These are phyloP conservation scores for Albula goreensis DNA, from an alignment of 2,113 vertebrate genomes.

Conservation along the genomic window DNA sequence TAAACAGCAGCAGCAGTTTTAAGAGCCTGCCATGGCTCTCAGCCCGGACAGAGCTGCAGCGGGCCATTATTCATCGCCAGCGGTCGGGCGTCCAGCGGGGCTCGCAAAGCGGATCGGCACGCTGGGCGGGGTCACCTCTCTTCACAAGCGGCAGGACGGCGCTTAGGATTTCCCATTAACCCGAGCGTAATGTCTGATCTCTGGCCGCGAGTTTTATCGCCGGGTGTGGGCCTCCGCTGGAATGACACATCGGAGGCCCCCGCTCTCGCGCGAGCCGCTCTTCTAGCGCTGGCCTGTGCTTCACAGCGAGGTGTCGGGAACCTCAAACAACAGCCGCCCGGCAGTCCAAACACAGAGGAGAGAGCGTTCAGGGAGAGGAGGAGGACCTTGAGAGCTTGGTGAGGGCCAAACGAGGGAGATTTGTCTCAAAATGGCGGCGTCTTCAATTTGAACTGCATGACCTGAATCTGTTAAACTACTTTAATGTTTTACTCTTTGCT, in stretches of 20 bases:
- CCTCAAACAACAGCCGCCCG: slow-evolving; percentile 9
- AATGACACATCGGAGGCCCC: not conserved
- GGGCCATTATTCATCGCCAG: not conserved
- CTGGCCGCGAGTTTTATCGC: slow-evolving; percentile 18
- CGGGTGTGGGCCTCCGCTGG: not conserved
- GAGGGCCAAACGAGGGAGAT: not conserved
- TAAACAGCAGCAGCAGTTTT: not conserved
- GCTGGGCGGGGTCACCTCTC: not conserved
- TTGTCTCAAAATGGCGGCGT: not conserved
- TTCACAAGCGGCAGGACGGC: not conserved
- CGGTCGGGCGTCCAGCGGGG: not conserved
- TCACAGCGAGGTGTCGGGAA: not conserved
- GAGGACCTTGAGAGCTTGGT: not conserved
- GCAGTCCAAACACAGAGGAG: not conserved
- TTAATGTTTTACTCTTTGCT: too few species aligned
- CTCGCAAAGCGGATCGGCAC: not conserved
- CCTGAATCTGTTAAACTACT: not conserved
- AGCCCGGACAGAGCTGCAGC: not conserved
- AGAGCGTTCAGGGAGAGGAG: too few species aligned
- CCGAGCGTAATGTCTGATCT: not conserved
- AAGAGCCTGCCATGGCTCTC: not conserved
- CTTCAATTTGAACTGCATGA: not conserved
- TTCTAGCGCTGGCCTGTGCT: not conserved
- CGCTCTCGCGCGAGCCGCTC: not conserved
- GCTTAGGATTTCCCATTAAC: not conserved